Evolutionary conservation across 2,113 vertebrate species (phyloP), one percentile per base, ranked within the genome.

Genomic region (Piprites chloris): DNA sequence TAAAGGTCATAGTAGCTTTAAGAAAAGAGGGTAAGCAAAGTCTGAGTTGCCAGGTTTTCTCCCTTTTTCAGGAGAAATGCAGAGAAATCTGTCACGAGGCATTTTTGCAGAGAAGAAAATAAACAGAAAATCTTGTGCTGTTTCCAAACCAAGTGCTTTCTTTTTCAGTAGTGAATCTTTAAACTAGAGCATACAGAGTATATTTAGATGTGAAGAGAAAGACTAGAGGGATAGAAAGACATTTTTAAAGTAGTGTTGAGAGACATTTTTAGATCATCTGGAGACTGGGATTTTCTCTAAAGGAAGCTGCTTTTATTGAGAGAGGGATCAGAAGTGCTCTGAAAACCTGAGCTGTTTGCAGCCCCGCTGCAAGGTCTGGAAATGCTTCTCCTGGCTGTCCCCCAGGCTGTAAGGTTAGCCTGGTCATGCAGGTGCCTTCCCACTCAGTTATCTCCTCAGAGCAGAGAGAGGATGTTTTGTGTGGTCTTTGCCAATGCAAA

Each of bases 221-320:
- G 10, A 37, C 12, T 74, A n/a, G 6, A 8, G 39, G 13, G 30
- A 37, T 23, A 39, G 11, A 20, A 42, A 73, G 13, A 46, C 19
- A 13, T 80, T 41, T 86, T 63, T 83, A 7, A 47, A 71, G 63
- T 87, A 47, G 4, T 59, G 33, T 67, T 90, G 88, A 93, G 79
- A 95, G 92, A 95, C 88, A 3, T 92, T 96, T 94, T 96, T 90
- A 92, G 95, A 93, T 94, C 95, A 95, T 33, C 58, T 81, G 66
- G 47, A 66, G 72, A 28, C 46, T 42, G 50, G 49, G 69, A 73
- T 73, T 37, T 92, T 75, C 39, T 37, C 24, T 63, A 6, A 74
- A 71, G 65, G 44, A 83, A 75, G 42, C 37, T 7, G 55, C 21
- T 24, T 14, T 47, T 35, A 1, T 3, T 46, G 50, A 35, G 35